These are phyloP conservation scores for Nymphalis polychloros DNA, from an alignment of 2,888 invertebrate genomes.

Conservation along the genomic window DNA sequence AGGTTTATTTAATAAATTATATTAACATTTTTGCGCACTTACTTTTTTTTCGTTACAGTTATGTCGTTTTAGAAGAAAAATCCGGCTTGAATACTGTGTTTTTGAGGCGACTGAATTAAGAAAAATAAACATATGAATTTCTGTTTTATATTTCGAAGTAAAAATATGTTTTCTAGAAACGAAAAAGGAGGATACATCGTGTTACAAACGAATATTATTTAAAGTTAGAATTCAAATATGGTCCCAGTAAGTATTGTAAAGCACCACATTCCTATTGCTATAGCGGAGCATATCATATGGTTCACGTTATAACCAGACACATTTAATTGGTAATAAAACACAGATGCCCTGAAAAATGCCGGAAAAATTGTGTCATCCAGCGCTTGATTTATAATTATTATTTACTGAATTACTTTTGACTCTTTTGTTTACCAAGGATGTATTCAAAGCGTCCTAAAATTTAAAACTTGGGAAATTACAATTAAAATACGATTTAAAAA, in stretches of 20 bases:
- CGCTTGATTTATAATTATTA: background rate
- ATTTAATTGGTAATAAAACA: constrained; percentile 6
- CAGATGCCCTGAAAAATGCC: constrained; percentile 5
- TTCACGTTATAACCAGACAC: background rate
- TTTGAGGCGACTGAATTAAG: background rate
- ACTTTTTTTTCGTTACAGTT: constrained; percentile 21
- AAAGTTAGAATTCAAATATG: background rate
- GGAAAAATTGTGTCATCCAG: constrained; percentile 1
- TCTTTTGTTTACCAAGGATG: background rate
- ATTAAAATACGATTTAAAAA: too few species aligned
- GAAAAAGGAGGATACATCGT: background rate
- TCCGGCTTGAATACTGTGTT: background rate
- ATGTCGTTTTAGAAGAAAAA: constrained; percentile 2
- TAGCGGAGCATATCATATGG: background rate
- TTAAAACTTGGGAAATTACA: background rate
- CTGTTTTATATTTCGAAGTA: background rate
- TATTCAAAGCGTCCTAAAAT: background rate
- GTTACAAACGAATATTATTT: background rate
- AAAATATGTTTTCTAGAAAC: background rate
- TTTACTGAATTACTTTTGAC: background rate
- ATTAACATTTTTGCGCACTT: constrained; percentile 33
- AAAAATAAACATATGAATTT: background rate
- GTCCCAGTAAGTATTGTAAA: background rate
- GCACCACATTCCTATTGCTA: background rate
- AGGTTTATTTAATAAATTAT: constrained; percentile 49